Percentiles rank a stretch among this genome's conserved stretches.
Conservation (phyloP, 2,888 invertebrate genomes). For the Cheilosia urbana region DNA sequence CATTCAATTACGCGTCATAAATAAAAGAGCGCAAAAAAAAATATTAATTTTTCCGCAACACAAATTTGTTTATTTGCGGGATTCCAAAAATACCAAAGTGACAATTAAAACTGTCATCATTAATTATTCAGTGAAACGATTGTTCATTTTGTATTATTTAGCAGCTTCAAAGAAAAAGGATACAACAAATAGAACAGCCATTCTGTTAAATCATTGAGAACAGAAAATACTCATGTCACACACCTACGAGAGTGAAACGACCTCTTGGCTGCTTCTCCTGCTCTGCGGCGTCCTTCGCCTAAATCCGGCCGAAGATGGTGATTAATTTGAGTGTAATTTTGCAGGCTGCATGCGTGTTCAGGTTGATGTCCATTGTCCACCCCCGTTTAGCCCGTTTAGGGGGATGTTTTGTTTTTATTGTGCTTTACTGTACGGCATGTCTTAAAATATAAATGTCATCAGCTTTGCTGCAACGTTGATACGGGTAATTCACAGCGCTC, state of each 20-base stretch:
- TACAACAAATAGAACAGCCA: slow-evolving; percentile 37
- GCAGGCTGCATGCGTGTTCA: slow-evolving; percentile 42
- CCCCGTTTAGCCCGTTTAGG: background rate
- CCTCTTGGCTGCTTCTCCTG: slow-evolving; percentile 24
- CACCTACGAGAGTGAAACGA: slow-evolving; percentile 56
- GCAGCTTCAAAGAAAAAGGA: slow-evolving; percentile 19
- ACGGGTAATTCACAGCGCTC: too few species aligned
- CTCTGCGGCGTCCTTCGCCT: slow-evolving; percentile 2
- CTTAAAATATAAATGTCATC: too few species aligned
- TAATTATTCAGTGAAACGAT: slow-evolving; percentile 63
- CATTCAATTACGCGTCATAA: background rate
- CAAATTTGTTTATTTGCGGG: slow-evolving; percentile 70
- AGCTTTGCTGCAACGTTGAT: too few species aligned
- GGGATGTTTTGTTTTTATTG: slow-evolving; percentile 25
- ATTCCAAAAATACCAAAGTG: slow-evolving; percentile 75
- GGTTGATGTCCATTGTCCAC: slow-evolving; percentile 25
- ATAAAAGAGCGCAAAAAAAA: slow-evolving; percentile 38
- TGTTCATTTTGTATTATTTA: slow-evolving; percentile 40
- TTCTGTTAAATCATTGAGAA: slow-evolving; percentile 54
- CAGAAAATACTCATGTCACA: background rate
- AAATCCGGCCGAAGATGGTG: slow-evolving; percentile 9
- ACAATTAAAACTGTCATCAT: slow-evolving; percentile 72
- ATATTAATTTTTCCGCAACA: slow-evolving; percentile 55
- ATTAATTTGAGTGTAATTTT: slow-evolving; percentile 53
- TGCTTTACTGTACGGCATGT: background rate